A percentile compares a stretch with the other conserved stretches of the same genome.
Conservation (phyloP, 2,888 invertebrate species). For the Unio delphinus region DNA sequence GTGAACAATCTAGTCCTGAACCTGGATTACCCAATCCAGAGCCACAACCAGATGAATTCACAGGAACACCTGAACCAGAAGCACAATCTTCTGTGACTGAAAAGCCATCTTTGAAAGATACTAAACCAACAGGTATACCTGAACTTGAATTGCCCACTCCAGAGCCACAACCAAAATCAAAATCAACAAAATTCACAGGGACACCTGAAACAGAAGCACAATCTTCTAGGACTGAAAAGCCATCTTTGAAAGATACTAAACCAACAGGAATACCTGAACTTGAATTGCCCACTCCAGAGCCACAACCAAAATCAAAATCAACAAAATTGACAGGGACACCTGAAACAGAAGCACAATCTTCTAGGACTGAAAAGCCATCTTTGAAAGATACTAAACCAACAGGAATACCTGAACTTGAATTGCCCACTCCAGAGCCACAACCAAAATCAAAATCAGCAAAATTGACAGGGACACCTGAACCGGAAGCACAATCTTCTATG, state of each 20-base stretch:
- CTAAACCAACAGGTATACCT: conserved; percentile 6
- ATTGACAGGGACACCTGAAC: not conserved
- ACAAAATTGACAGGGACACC: not conserved
- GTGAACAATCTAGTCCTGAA: conserved; percentile 5
- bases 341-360: not conserved
- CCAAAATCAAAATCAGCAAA: too few relatives aligned
- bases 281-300: conserved; percentile 7
- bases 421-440: conserved; percentile 4
- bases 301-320: too few relatives aligned
- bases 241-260: conserved; percentile 3
- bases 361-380: conserved; percentile 5
- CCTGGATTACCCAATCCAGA: not conserved
- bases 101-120: conserved; percentile 1
- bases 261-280: conserved; percentile 7
- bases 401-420: conserved; percentile 6
- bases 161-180: not conserved
- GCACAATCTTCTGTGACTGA: conserved; percentile 2
- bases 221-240: conserved; percentile 5
- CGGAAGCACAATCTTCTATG: conserved; percentile 1
- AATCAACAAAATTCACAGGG: not conserved
- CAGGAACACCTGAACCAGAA: conserved; percentile 2
- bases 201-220: not conserved
- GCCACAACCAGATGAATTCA: not conserved
- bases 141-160: conserved; percentile 9
- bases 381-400: conserved; percentile 6